Conservation (phyloP, 2,888 invertebrate species). For the Disparrhopalites patrizii region DNA sequence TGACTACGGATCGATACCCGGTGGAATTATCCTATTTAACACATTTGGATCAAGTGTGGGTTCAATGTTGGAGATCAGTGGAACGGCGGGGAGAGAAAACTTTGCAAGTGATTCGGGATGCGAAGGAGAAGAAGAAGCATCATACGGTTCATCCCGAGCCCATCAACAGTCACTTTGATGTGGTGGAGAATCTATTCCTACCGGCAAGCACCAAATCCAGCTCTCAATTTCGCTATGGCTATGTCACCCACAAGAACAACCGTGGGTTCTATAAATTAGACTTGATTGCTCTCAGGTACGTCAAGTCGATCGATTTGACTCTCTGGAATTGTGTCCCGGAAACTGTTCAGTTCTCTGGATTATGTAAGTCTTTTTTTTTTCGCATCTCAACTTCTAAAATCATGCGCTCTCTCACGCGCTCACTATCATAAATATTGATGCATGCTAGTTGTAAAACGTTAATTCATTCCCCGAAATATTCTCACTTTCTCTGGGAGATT, state of each 20-base stretch:
- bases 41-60: constrained; percentile 70
- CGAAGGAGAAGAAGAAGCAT: constrained; percentile 67
- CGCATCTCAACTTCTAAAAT: background rate
- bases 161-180: constrained; percentile 70
- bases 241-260: constrained; percentile 69
- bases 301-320: constrained; percentile 66
- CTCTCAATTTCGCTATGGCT: constrained; percentile 65
- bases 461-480: background rate
- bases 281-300: constrained; percentile 66
- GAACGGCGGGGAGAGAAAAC: constrained; percentile 61
- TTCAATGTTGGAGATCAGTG: constrained; percentile 61
- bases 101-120: constrained; percentile 66
- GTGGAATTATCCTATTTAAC: constrained; percentile 67
- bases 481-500: background rate
- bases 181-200: constrained; percentile 63
- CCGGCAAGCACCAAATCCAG: constrained; percentile 57
- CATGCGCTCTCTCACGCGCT: background rate
- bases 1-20: constrained; percentile 67
- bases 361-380: constrained; percentile 58
- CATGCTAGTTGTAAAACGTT: background rate
- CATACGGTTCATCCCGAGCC: constrained; percentile 69
- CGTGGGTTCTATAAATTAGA: constrained; percentile 69
- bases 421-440: background rate
- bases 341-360: constrained; percentile 64
- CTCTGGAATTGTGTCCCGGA: constrained; percentile 69